These are phyloP conservation scores for Muscicapa comitata DNA, from an alignment of 2,797 vertebrate genomes.

Conservation along the genomic window DNA sequence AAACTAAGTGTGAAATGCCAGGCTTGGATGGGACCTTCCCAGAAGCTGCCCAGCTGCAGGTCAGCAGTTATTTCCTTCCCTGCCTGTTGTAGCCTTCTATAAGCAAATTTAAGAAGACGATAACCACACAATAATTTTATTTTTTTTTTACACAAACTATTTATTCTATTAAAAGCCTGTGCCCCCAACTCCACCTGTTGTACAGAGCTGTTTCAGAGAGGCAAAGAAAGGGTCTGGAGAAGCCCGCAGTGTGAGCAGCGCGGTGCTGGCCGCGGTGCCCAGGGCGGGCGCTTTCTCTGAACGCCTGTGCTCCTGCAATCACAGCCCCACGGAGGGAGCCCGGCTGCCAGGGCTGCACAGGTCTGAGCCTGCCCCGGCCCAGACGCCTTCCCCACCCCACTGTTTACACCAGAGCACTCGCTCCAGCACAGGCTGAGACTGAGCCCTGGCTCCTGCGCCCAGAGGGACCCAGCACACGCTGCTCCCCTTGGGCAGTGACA, in stretches of 20 bases:
- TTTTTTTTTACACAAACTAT: background rate
- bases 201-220: background rate
- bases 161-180: background rate
- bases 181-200: background rate
- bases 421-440: background rate
- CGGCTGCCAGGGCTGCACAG: background rate
- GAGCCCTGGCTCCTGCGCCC: background rate
- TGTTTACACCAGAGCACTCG: background rate
- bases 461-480: fast-evolving
- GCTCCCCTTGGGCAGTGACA: fast-evolving
- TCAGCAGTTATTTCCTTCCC: background rate
- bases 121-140: background rate
- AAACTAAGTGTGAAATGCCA: background rate
- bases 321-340: background rate
- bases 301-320: background rate
- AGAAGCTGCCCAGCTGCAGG: conserved; percentile 3
- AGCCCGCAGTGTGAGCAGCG: fast-evolving
- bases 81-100: background rate
- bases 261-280: background rate
- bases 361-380: conserved; percentile 32
- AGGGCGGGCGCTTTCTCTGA: background rate
- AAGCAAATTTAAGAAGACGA: background rate
- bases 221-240: background rate
- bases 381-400: conserved; percentile 34
- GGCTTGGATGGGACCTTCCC: background rate